Conservation (phyloP, 2,797 vertebrate species). For the Selene dorsalis region DNA sequence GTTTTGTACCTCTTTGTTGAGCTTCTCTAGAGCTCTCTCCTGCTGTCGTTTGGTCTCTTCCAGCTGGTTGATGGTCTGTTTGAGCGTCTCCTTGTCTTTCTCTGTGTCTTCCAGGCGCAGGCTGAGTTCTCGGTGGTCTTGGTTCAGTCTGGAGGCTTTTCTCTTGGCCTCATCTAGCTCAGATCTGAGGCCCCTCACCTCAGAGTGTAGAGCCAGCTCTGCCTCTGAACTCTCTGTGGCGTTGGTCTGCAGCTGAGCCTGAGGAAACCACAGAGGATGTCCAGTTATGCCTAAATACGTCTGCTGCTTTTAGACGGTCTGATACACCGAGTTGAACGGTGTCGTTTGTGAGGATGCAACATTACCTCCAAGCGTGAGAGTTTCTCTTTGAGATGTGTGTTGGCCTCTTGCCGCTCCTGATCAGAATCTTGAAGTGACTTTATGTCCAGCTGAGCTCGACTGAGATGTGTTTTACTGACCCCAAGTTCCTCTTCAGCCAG, state of each 20-base stretch:
- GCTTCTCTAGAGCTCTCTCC: constrained; percentile 87
- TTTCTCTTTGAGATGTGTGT: constrained; percentile 88
- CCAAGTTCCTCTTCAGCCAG: constrained; percentile 87
- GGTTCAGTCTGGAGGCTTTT: constrained; percentile 79
- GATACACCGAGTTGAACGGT: background rate
- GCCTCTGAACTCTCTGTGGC: constrained; percentile 84
- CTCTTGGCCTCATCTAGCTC: constrained; percentile 90
- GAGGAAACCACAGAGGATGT: constrained; percentile 37
- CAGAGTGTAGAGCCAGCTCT: constrained; percentile 86
- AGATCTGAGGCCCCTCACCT: constrained; percentile 84
- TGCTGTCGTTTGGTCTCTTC: constrained; percentile 88
- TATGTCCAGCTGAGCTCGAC: constrained; percentile 70
- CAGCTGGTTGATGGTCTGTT: constrained; percentile 84
- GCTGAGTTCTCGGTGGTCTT: constrained; percentile 85
- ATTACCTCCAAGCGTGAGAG: constrained; percentile 89
- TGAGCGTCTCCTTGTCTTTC: constrained; percentile 87
- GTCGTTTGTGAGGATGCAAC: background rate
- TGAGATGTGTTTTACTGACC: constrained; percentile 67
- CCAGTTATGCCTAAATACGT: constrained; percentile 5
- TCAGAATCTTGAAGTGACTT: constrained; percentile 66
- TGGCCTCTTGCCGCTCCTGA: constrained; percentile 82
- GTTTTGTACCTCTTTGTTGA: constrained; percentile 88
- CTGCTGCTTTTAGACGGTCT: background rate
- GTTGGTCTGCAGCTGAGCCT: constrained; percentile 84
- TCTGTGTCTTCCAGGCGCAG: constrained; percentile 83